Base-by-base conservation (phyloP, 1,140 invertebrate species). In the Hermetia illucens region DNA sequence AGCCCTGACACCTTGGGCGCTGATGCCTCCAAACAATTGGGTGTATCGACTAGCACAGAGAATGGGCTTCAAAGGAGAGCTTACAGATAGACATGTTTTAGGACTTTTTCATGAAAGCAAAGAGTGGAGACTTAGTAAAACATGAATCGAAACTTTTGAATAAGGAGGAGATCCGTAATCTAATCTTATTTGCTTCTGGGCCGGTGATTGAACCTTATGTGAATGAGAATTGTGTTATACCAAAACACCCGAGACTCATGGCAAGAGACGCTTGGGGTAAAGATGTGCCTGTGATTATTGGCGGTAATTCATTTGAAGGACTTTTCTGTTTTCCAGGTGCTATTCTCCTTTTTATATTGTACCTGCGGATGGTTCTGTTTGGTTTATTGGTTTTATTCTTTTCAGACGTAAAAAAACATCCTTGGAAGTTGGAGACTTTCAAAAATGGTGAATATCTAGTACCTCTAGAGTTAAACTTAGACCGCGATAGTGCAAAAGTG, bases 401-500 rank as follows among this genome's bases (percentile, higher is more conserved):
- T 31, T 6, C 44, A 15, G 55, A 58, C 31, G 53, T 55, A 6
- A 58, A 58, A 21, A 16, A 47, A 40, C 50, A 56, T 40, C 56
- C 55, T 12, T 54, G 55, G 40, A 46, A 52, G 38, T 42, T 59
- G 8, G 58, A 59, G 29, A 52, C 54, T 34, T 31, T 58, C 13
- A 51, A 43, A n/a, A 51, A 58, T 34, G 58, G 56, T 27, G 49
- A 51, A 2, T 58, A 42, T 18, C 50, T 59, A 9, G 53, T 58
- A 22, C 56, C 56, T 16, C 45, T 59, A 4, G 56, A 59, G 21
- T 42, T 59, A 36, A 46, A 52, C 17, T 49, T 59, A 52, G 48
- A 55, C 37, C n/a, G 5, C 44, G 41, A 8, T 58, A 49, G 25
- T 55, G 55, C 5, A 45, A 35, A 12, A 36, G 40, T 21, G 31